A percentile compares a stretch with the other conserved stretches of the same genome.
Conservation (phyloP, 2,113 vertebrate species). For the Ornithorhynchus anatinus region DNA sequence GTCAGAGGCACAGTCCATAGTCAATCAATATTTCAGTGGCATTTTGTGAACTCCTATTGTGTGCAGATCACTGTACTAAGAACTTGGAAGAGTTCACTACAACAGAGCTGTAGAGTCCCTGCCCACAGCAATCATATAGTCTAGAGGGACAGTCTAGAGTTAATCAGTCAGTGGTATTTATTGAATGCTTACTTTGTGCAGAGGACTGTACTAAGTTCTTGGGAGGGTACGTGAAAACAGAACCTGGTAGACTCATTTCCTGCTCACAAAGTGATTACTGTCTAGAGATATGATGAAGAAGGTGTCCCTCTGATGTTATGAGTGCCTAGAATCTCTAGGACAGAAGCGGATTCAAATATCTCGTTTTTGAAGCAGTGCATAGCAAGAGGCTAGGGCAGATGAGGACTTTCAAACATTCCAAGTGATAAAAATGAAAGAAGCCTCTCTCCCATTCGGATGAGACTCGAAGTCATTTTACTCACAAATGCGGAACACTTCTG, state of each 20-base stretch:
- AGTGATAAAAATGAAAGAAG: neutral
- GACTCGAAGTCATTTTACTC: neutral
- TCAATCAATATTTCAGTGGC: too few species aligned
- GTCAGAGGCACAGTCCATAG: too few species aligned
- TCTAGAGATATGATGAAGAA: neutral
- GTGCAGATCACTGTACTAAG: too few species aligned
- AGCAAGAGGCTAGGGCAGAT: neutral
- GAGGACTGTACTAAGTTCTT: too few species aligned
- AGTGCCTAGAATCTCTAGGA: neutral
- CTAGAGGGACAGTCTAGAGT: too few species aligned
- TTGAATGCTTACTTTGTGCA: too few species aligned
- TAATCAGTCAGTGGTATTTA: too few species aligned
- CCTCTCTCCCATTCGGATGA: neutral
- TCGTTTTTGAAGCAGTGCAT: neutral
- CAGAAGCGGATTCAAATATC: neutral
- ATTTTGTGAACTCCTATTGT: too few species aligned
- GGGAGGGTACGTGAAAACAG: neutral
- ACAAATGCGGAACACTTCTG: neutral
- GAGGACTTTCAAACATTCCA: neutral
- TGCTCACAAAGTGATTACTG: neutral
- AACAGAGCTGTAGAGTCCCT: too few species aligned
- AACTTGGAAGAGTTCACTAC: too few species aligned
- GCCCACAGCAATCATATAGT: too few species aligned
- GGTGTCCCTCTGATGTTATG: neutral
- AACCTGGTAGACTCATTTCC: neutral